phyloP scores from a whole-genome alignment of 2,113 vertebrate species.

The Empidonax alnorum region DNA sequence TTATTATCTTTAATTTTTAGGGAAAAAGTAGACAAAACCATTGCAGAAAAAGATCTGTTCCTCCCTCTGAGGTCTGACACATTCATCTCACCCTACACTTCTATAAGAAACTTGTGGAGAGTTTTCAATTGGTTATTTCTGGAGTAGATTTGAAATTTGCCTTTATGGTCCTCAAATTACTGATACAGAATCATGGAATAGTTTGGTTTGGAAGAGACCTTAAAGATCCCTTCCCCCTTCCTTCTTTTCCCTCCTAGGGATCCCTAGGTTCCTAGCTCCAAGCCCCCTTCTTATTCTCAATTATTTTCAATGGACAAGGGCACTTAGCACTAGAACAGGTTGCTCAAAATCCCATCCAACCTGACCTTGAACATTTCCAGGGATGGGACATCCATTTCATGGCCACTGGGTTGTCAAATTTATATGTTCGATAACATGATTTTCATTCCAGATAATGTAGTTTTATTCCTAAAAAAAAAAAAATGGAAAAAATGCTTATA shows the following conservation, averaged over 20 bases:
- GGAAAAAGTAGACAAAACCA: not conserved
- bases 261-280: not conserved
- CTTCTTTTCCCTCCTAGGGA: not conserved
- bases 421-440: not conserved
- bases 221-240: not conserved
- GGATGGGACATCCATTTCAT: not conserved
- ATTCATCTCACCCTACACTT: not conserved
- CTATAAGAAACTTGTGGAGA: not conserved
- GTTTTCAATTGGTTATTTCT: not conserved
- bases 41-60: not conserved
- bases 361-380: not conserved
- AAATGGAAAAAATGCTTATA: not conserved
- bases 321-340: not conserved
- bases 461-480: not conserved
- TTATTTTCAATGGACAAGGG: too few species aligned
- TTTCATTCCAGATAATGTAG: not conserved
- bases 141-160: not conserved
- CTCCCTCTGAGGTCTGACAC: not conserved
- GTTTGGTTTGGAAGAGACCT: not conserved
- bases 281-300: not conserved
- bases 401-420: not conserved
- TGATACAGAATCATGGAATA: not conserved
- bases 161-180: not conserved
- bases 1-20: not conserved
- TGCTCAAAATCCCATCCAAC: not conserved